Percentiles rank a stretch among this genome's conserved stretches.
phyloP scores from a whole-genome alignment of 2,888 invertebrate species.

The Parnassius glacialis region DNA sequence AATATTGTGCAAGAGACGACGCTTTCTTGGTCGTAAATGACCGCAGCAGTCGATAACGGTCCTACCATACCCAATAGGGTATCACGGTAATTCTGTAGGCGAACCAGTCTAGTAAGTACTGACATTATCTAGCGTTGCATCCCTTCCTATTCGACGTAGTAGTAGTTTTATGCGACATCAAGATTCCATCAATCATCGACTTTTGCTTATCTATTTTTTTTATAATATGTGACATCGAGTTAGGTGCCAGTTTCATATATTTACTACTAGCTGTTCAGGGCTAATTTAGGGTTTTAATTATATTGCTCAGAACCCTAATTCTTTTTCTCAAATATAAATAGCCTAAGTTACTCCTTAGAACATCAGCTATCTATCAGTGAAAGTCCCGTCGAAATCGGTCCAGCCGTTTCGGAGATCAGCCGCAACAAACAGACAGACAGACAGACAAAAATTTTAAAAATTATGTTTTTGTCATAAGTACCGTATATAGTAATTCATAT shows the following conservation, averaged over 20 bases:
- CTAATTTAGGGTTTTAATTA: too few species aligned
- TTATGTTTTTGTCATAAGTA: too few species aligned
- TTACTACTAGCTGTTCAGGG: background rate
- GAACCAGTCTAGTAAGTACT: conserved; percentile 21
- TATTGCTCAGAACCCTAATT: too few species aligned
- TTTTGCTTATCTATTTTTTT: conserved; percentile 15
- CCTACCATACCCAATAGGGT: conserved; percentile 36
- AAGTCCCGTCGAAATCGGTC: too few species aligned
- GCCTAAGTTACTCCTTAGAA: too few species aligned
- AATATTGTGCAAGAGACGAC: conserved; percentile 21
- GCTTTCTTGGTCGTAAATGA: conserved; percentile 53
- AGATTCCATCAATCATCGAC: conserved; percentile 22
- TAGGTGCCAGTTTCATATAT: conserved; percentile 10
- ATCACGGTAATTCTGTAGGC: conserved; percentile 35
- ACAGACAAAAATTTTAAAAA: too few species aligned
- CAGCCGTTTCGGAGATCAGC: too few species aligned
- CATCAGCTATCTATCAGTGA: too few species aligned
- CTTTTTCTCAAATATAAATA: too few species aligned
- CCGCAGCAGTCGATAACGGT: conserved; percentile 62
- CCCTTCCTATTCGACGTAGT: conserved; percentile 10
- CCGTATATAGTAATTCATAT: too few species aligned
- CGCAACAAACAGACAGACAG: too few species aligned
- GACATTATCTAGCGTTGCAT: conserved; percentile 17
- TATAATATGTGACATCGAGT: conserved; percentile 1
- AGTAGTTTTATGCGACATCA: conserved; percentile 23